Percentiles rank a stretch among this genome's conserved stretches.
These are phyloP conservation scores for Hafferia zeledoni DNA, from an alignment of 2,797 vertebrate species.

Conservation along the genomic window DNA sequence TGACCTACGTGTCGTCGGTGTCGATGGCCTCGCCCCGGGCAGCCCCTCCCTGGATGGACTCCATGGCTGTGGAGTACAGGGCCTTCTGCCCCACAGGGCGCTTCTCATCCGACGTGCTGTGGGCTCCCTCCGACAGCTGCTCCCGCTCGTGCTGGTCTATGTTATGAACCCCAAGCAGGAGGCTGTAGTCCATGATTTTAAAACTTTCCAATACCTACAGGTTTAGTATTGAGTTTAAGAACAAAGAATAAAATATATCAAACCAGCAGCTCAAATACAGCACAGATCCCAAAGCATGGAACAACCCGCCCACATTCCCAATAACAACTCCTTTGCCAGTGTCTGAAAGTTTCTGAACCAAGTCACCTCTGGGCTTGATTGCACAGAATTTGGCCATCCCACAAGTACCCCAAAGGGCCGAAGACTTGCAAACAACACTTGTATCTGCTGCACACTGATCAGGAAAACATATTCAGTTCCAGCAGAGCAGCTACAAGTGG, in stretches of 20 bases:
- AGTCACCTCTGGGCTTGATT: background rate
- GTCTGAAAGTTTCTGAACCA: background rate
- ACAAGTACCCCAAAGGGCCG: background rate
- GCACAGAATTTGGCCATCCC: background rate
- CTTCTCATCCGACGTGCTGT: constrained; percentile 88
- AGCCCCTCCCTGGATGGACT: constrained; percentile 96
- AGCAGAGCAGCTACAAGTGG: background rate
- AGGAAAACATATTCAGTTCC: background rate
- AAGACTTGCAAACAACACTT: background rate
- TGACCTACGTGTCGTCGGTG: constrained; percentile 93
- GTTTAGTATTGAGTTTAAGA: background rate
- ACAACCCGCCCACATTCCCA: background rate
- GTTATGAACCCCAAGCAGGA: constrained; percentile 96
- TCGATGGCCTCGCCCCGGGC: constrained; percentile 92
- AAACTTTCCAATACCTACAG: constrained; percentile 89
- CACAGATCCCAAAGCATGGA: background rate
- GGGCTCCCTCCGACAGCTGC: constrained; percentile 88
- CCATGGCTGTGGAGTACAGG: constrained; percentile 97
- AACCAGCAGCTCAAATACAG: background rate
- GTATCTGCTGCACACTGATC: background rate
- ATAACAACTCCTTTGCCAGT: background rate
- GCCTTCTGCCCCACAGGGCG: constrained; percentile 95
- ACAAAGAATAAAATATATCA: background rate
- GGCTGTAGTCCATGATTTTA: constrained; percentile 99
- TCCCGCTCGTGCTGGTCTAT: constrained; percentile 93